Base-by-base conservation (phyloP, 2,797 vertebrate genomes). In the Ctenopoma multispine region DNA sequence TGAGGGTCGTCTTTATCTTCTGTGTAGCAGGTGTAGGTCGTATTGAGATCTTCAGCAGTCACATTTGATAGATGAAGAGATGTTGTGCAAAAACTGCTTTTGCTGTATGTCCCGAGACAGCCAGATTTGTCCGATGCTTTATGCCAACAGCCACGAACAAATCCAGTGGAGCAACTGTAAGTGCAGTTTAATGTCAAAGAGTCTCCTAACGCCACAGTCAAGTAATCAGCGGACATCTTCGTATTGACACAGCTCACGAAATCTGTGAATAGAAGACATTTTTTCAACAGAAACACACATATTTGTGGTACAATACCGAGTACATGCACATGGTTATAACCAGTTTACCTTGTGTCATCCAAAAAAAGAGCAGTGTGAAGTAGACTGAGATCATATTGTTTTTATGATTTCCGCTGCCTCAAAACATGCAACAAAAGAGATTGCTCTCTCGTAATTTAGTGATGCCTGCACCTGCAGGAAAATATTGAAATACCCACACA, bases 111-210 rank as follows among this genome's bases (percentile, higher is more conserved):
- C 15, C n/a, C 74, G 1, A 56, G 31, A 74, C 89, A 90, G 27
- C 1, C 12, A 6, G 72, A 69, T 3, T 5, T 58, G 10, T 77
- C 54, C 3, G 46, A 18, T 0, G 56, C 18, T 71, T 53, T 82
- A 48, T 5, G 67, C 95, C 95, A 95, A 20, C 68, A 67, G 18
- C 88, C 93, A 6, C 83, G 92, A 24, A 92, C 69, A 74, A 95
- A 95, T 63, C 82, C 94, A 60, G 6, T 12, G 20, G 93, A 92
- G 75, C 94, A 95, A 64, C 94, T 89, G 72, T 90, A 95, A 50
- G 80, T 88, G 83, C 95, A 95, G 69, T 84, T 85, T 60, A 95
- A 67, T 3, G 56, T 87, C 11, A 92, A 15, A 3, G 81, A 29
- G 9, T 87, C 68, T 4, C 91, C 90, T 14, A 94, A 51, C 1